phyloP scores from a whole-genome alignment of 2,113 vertebrate genomes.

The Myrmophylax atrothorax region DNA sequence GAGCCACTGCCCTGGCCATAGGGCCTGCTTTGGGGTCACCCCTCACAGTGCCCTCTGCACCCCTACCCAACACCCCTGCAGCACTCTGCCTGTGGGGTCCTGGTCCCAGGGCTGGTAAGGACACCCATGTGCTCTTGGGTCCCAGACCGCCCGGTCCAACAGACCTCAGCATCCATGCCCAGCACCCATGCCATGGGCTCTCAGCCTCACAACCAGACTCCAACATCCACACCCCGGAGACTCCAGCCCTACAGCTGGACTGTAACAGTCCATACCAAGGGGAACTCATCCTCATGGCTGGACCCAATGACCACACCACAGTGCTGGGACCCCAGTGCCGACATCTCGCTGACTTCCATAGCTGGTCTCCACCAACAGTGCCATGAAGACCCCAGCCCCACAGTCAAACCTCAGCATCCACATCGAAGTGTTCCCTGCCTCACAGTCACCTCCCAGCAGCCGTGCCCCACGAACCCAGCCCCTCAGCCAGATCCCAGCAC shows the following conservation, averaged over 20 bases:
- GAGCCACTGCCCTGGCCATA: rapidly evolving
- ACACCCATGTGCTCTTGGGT: not conserved
- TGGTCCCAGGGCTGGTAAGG: not conserved
- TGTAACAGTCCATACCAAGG: not conserved
- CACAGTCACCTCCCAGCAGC: not conserved
- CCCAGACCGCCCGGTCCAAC: not conserved
- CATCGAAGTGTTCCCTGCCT: not conserved
- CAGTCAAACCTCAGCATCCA: not conserved
- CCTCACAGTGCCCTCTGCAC: not conserved
- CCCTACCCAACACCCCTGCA: not conserved
- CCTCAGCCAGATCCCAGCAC: not conserved
- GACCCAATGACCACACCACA: rapidly evolving
- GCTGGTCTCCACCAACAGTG: not conserved
- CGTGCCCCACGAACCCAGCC: not conserved
- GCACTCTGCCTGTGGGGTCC: not conserved
- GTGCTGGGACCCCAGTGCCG: not conserved
- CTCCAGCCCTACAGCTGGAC: not conserved
- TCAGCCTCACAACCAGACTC: no score
- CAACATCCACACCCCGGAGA: not conserved
- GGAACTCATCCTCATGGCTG: not conserved
- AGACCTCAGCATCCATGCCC: not conserved
- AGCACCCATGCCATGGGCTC: not conserved
- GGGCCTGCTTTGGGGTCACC: not conserved
- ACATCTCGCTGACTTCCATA: not conserved
- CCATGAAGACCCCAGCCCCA: not conserved